Conservation (phyloP, 2,113 vertebrate species). For the Romanogobio albipinnatus region DNA sequence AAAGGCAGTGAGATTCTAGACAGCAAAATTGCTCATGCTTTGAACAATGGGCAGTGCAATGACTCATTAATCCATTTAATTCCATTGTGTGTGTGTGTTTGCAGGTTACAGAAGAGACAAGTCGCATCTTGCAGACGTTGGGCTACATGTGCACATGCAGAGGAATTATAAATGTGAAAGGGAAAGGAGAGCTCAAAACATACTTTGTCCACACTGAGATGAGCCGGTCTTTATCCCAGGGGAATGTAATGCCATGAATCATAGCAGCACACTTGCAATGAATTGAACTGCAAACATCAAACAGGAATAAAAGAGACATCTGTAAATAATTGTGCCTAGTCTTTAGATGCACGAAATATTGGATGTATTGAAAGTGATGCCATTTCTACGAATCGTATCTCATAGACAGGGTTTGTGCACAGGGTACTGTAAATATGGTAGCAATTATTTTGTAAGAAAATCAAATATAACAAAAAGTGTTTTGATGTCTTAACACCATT, state of each 20-base stretch:
- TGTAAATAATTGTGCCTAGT: conserved; percentile 79
- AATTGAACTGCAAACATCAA: conserved; percentile 33
- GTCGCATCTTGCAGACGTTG: conserved; percentile 83
- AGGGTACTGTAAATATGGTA: conserved; percentile 76
- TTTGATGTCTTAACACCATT: conserved; percentile 88
- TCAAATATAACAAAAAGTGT: conserved; percentile 80
- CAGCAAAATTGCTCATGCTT: not conserved
- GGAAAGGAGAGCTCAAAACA: conserved; percentile 95
- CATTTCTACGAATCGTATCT: conserved; percentile 60
- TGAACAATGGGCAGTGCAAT: not conserved
- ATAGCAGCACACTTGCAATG: not conserved
- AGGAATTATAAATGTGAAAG: conserved; percentile 97
- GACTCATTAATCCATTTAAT: not conserved
- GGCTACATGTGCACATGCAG: conserved; percentile 94
- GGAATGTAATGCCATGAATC: conserved; percentile 73
- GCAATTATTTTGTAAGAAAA: conserved; percentile 87
- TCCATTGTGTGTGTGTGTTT: conserved; percentile 40
- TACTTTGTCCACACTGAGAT: conserved; percentile 97
- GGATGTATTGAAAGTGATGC: conserved; percentile 74
- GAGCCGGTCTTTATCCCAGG: conserved; percentile 92
- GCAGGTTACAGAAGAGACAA: conserved; percentile 92
- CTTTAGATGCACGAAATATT: conserved; percentile 71
- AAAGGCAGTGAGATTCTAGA: not conserved
- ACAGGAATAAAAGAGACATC: conserved; percentile 71
- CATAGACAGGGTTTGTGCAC: conserved; percentile 69